Percentiles rank a stretch among this genome's conserved stretches.
These are phyloP conservation scores for Drosophila suzukii DNA, from an alignment of 1,140 invertebrate genomes.

Conservation along the genomic window DNA sequence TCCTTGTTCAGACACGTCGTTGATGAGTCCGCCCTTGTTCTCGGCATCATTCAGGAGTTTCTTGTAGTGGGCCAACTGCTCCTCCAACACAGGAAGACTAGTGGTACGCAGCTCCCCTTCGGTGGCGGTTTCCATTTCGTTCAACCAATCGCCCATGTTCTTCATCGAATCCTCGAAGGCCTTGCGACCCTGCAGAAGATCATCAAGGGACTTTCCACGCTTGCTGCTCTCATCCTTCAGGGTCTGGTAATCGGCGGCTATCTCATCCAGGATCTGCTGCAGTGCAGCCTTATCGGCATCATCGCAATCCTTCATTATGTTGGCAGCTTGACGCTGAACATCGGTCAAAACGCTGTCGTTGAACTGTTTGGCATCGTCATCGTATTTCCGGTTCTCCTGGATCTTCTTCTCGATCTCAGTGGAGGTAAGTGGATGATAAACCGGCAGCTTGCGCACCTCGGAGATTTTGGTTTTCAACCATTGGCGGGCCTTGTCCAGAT, in stretches of 20 bases:
- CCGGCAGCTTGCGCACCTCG: constrained; percentile 90
- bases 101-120: constrained; percentile 91
- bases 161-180: constrained; percentile 92
- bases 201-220: constrained; percentile 89
- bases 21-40: constrained; percentile 89
- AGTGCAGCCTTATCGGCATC: constrained; percentile 88
- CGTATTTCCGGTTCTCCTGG: constrained; percentile 89
- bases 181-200: constrained; percentile 90
- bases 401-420: constrained; percentile 92
- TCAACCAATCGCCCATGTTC: constrained; percentile 93
- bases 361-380: constrained; percentile 91
- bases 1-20: constrained; percentile 91
- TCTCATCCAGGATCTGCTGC: constrained; percentile 88
- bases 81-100: constrained; percentile 92
- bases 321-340: constrained; percentile 90
- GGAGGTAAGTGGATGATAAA: constrained; percentile 90
- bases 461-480: constrained; percentile 92
- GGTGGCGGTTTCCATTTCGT: constrained; percentile 93
- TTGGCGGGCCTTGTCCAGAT: constrained; percentile 90
- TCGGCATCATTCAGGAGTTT: constrained; percentile 91
- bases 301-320: constrained; percentile 92
- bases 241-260: constrained; percentile 89
- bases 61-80: constrained; percentile 93
- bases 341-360: constrained; percentile 90
- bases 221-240: constrained; percentile 90